Conservation (phyloP, 2,797 vertebrate genomes). For the Vespertilio murinus region DNA sequence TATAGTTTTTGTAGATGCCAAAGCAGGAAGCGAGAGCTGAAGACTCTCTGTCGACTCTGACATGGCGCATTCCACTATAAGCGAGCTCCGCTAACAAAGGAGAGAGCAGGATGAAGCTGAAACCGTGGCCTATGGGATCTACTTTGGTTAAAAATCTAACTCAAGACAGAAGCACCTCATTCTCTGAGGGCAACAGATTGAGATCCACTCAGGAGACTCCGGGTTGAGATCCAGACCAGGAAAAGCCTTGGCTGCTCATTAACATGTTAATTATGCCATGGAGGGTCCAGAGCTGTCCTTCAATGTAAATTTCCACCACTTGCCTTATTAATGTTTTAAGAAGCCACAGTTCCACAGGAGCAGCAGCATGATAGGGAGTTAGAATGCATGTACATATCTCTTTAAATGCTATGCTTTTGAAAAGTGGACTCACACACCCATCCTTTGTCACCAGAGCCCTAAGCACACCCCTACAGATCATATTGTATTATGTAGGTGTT, state of each 20-base stretch:
- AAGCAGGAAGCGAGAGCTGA: not conserved
- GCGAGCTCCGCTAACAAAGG: not conserved
- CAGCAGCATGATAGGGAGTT: not conserved
- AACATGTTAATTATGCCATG: slow-evolving; percentile 70
- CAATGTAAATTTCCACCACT: slow-evolving; percentile 34
- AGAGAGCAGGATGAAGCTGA: not conserved
- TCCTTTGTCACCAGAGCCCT: not conserved
- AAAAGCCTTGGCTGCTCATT: slow-evolving; percentile 64
- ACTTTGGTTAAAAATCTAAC: slow-evolving; percentile 2
- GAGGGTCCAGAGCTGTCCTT: slow-evolving; percentile 58
- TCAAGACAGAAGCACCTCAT: slow-evolving; percentile 20
- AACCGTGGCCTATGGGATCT: not conserved
- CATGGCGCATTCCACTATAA: not conserved
- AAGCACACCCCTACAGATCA: not conserved
- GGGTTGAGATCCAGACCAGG: not conserved
- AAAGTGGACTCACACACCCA: not conserved
- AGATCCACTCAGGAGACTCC: slow-evolving; percentile 43
- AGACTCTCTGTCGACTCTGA: not conserved
- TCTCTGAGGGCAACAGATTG: slow-evolving; percentile 53
- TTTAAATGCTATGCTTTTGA: not conserved
- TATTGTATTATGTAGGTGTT: slow-evolving; percentile 3
- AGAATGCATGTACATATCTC: not conserved
- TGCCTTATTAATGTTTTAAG: slow-evolving; percentile 36
- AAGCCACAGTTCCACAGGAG: not conserved
- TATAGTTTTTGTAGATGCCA: not conserved